Evolutionary conservation across 1,140 invertebrate species (phyloP).

Genomic region (Zaprionus inermis): DNA sequence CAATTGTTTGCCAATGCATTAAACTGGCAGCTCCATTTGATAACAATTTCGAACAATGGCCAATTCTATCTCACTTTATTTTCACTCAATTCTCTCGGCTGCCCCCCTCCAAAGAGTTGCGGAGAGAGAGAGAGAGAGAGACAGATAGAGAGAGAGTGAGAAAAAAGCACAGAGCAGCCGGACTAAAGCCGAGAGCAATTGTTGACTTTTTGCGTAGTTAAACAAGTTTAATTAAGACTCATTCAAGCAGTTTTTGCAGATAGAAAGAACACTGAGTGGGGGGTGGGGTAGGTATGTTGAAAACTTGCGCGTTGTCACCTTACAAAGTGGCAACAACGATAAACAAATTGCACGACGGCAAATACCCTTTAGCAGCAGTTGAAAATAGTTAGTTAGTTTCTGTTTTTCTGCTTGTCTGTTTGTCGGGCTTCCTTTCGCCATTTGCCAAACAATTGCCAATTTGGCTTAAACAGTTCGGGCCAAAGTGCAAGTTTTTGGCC

Average conservation of each 20-base stretch:
- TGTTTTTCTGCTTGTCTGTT: not conserved
- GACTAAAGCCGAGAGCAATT: conserved; percentile 19
- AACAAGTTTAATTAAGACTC: conserved; percentile 55
- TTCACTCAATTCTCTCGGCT: conserved; percentile 28
- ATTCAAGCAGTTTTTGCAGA: conserved; percentile 20
- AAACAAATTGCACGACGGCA: conserved; percentile 39
- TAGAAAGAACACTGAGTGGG: not conserved
- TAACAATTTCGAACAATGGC: conserved; percentile 53
- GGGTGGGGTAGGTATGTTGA: no score
- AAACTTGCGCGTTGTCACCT: conserved; percentile 35
- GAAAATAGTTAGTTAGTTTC: conserved; percentile 20
- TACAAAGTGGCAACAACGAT: conserved; percentile 39
- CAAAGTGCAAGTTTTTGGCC: conserved; percentile 72
- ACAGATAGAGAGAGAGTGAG: not conserved
- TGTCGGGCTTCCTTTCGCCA: conserved; percentile 4
- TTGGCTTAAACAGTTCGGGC: conserved; percentile 70
- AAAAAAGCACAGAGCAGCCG: not conserved
- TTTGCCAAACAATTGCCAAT: conserved; percentile 70
- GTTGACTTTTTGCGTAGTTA: conserved; percentile 54
- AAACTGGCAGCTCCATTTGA: conserved; percentile 52
- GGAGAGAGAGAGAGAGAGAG: not conserved
- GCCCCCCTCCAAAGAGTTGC: not conserved
- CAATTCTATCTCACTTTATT: conserved; percentile 43
- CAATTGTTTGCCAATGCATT: conserved; percentile 77
- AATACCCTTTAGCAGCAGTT: conserved; percentile 11